Evolutionary conservation across 2,888 invertebrate species (phyloP).

Genomic region (Ochropleura leucogaster): DNA sequence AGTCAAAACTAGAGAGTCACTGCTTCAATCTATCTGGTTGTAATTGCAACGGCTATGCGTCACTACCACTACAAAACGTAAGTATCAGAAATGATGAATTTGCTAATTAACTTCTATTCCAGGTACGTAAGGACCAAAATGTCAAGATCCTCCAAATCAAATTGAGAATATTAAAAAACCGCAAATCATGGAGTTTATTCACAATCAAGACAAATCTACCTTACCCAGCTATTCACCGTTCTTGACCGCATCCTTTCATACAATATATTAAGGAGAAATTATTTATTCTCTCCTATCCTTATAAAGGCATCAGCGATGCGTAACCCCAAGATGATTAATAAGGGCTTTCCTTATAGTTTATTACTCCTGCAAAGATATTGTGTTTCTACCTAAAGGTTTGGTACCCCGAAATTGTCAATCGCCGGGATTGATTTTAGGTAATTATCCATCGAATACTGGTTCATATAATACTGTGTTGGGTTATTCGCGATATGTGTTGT

Average conservation of each 20-base stretch:
- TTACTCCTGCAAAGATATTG: conserved; percentile 51
- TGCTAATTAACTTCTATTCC: not conserved
- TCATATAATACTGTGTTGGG: conserved; percentile 20
- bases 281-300: conserved; percentile 54
- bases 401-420: conserved; percentile 53
- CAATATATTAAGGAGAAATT: conserved; percentile 54
- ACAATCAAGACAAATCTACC: conserved; percentile 18
- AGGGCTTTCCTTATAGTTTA: conserved; percentile 41
- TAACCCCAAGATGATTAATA: conserved; percentile 62
- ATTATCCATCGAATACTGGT: conserved; percentile 44
- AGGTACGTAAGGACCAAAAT: not conserved
- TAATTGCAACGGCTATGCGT: too few species aligned
- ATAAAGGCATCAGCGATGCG: conserved; percentile 50
- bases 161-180: not conserved
- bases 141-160: not conserved
- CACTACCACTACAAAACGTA: too few species aligned
- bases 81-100: not conserved
- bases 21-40: too few species aligned
- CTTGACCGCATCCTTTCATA: conserved; percentile 49
- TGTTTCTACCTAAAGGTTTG: conserved; percentile 44
- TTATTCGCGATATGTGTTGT: conserved; percentile 48
- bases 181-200: conserved; percentile 8
- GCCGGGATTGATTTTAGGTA: conserved; percentile 55
- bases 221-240: conserved; percentile 17
- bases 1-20: too few species aligned